Percentiles rank a stretch among this genome's conserved stretches.
These are phyloP conservation scores for Trachurus trachurus DNA, from an alignment of 2,797 vertebrate genomes.

Conservation along the genomic window DNA sequence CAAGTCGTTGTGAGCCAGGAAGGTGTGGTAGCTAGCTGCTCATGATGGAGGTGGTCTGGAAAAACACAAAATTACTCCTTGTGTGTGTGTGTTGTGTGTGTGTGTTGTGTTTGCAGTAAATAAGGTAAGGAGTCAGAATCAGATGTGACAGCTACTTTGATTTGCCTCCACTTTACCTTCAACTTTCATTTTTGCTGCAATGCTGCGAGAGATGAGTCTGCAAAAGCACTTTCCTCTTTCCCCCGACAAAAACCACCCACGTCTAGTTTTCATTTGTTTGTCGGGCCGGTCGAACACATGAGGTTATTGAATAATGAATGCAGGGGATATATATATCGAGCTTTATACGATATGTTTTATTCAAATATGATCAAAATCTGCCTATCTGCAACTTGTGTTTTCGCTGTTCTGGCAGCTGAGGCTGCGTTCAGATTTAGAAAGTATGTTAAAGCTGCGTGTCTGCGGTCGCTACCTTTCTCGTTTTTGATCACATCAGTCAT, in stretches of 20 bases:
- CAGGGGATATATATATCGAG: conserved; percentile 12
- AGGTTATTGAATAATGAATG: conserved; percentile 42
- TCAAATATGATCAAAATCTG: conserved; percentile 20
- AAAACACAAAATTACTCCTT: conserved; percentile 26
- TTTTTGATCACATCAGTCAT: conserved; percentile 12
- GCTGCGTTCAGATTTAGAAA: conserved; percentile 19
- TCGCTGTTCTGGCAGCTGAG: conserved; percentile 18
- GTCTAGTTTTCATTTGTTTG: conserved; percentile 30
- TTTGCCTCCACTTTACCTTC: conserved; percentile 66
- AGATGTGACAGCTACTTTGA: conserved; percentile 71
- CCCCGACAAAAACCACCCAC: conserved; percentile 21
- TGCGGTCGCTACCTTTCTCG: neutral
- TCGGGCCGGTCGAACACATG: conserved; percentile 37
- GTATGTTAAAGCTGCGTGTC: neutral
- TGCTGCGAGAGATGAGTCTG: conserved; percentile 26
- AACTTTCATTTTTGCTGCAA: conserved; percentile 48
- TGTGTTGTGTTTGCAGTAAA: conserved; percentile 52
- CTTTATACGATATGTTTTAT: conserved; percentile 19
- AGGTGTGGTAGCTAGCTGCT: conserved; percentile 22
- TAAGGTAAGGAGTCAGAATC: conserved; percentile 54
- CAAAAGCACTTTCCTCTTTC: neutral
- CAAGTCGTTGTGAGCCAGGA: conserved; percentile 11
- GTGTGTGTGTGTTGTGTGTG: conserved; percentile 8
- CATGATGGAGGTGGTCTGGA: conserved; percentile 20
- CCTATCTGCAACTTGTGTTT: conserved; percentile 12